Evolutionary conservation across 2,113 vertebrate species (phyloP), one percentile per base, ranked within the genome.

Genomic region (Saccopteryx bilineata): DNA sequence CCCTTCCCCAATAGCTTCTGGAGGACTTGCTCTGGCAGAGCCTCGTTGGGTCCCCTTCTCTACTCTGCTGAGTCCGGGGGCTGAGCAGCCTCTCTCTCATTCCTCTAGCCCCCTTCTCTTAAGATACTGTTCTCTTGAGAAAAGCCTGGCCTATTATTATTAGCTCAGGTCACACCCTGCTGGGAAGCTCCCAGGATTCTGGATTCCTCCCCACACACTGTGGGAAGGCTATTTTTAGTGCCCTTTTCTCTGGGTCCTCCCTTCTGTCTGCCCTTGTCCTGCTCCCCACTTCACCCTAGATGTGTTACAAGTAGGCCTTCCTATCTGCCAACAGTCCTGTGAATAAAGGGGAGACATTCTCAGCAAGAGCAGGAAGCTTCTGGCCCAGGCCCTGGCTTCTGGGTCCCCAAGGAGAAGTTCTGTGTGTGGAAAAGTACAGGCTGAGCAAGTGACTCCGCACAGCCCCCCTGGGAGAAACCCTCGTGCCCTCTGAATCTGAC

Each of bases 121-220:
- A 12, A 39, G 46, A n/a, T 54, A 50, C 46, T 87, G 94, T 96
- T 95, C 93, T 89, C 69, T 2, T 83, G 97, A 97, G 96, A 97
- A 96, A 94, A 80, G 78, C 18, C 46, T 63, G 78, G 50, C 81
- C 84, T 71, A 26, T 63, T 79, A 80, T 78, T 93, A 87, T 61
- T 83, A 90, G 87, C 71, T 58, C n/a, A 72, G 79, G 72, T 91
- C 74, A 72, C 56, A 56, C 92, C 81, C 18, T 69, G 6, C 96
- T 9, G 21, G 83, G 82, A 66, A 31, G 86, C 79, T 86, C 23
- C 69, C 54, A 60, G 93, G 87, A 72, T 48, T 56, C 58, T 54
- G 60, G 82, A 33, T 76, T 91, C 60, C 71, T 75, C 46, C 74
- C 26, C 23, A 17, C n/a, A 66, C 46, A 1, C 48, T 71, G 69